Evolutionary conservation across 2,113 vertebrate species (phyloP).

Genomic region (Larimichthys crocea): DNA sequence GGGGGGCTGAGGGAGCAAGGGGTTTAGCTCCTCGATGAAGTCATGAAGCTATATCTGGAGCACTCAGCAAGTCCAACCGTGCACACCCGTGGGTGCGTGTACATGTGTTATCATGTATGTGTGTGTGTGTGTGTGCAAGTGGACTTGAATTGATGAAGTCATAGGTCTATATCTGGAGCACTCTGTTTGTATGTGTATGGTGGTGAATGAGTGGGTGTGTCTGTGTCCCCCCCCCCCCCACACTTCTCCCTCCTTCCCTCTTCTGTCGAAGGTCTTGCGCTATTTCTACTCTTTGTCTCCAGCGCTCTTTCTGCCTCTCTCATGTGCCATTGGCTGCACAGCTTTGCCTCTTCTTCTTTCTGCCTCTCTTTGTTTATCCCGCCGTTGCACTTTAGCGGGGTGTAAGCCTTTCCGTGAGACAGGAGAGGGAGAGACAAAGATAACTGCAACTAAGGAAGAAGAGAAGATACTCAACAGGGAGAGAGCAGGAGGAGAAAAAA

Average conservation of each 20-base stretch:
- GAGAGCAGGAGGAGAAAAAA: not conserved
- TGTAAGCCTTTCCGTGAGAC: constrained; percentile 40
- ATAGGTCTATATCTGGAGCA: constrained; percentile 69
- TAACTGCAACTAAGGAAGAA: constrained; percentile 29
- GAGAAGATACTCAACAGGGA: constrained; percentile 30
- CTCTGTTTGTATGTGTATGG: constrained; percentile 45
- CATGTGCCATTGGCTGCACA: constrained; percentile 66
- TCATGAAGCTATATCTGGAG: constrained; percentile 83
- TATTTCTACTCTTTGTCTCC: constrained; percentile 76
- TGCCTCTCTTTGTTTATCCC: constrained; percentile 61
- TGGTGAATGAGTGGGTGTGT: constrained; percentile 56
- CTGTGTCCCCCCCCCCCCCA: constrained; percentile 29
- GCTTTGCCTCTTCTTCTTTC: constrained; percentile 52
- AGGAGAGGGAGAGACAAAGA: constrained; percentile 48
- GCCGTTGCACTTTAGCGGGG: constrained; percentile 54
- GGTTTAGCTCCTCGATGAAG: constrained; percentile 64
- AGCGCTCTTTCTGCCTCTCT: constrained; percentile 64
- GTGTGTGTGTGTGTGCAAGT: constrained; percentile 30
- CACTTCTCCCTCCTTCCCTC: constrained; percentile 50
- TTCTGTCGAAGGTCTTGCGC: constrained; percentile 59
- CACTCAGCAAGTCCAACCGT: constrained; percentile 75
- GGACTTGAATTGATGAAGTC: constrained; percentile 67
- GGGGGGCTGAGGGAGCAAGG: not conserved
- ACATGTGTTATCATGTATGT: constrained; percentile 7
- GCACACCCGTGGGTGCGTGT: constrained; percentile 5